Percentiles rank a stretch among this genome's conserved stretches.
These are phyloP conservation scores for Cephus nigrinus DNA, from an alignment of 2,888 invertebrate species.

Conservation along the genomic window DNA sequence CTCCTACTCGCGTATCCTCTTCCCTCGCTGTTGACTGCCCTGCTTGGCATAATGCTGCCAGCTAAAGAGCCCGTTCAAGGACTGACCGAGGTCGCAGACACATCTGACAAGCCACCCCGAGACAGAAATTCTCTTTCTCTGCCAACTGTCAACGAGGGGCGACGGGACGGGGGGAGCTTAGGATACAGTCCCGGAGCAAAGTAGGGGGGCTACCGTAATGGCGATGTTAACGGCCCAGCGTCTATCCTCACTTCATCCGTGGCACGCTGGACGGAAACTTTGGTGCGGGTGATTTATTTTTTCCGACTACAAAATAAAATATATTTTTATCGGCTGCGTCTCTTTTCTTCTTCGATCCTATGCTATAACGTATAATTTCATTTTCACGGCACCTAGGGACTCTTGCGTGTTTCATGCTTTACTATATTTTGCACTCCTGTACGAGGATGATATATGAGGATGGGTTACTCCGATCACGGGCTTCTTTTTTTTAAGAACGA, in stretches of 20 bases:
- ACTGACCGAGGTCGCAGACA: constrained; percentile 51
- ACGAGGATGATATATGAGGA: too few species aligned
- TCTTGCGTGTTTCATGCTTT: too few species aligned
- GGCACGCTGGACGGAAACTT: not conserved
- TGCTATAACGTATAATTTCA: not conserved
- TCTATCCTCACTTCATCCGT: not conserved
- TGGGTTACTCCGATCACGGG: not conserved
- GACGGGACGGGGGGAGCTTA: not conserved
- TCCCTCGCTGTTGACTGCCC: constrained; percentile 14
- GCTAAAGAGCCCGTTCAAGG: constrained; percentile 47
- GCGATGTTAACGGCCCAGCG: constrained; percentile 31
- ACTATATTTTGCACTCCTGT: too few species aligned
- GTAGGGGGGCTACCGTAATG: constrained; percentile 36
- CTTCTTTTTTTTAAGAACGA: not conserved
- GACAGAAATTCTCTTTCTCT: constrained; percentile 20
- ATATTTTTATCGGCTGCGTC: not conserved
- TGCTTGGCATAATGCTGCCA: not conserved
- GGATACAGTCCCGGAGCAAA: constrained; percentile 7
- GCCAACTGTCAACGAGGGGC: not conserved
- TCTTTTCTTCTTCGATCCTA: not conserved
- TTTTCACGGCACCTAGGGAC: too few species aligned
- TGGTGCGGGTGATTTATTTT: not conserved
- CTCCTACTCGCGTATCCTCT: constrained; percentile 13
- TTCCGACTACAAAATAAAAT: not conserved
- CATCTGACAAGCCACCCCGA: constrained; percentile 29